Evolutionary conservation across 2,113 vertebrate genomes (phyloP), one percentile per base, ranked within the genome.

Genomic region (Microtus montanus): DNA sequence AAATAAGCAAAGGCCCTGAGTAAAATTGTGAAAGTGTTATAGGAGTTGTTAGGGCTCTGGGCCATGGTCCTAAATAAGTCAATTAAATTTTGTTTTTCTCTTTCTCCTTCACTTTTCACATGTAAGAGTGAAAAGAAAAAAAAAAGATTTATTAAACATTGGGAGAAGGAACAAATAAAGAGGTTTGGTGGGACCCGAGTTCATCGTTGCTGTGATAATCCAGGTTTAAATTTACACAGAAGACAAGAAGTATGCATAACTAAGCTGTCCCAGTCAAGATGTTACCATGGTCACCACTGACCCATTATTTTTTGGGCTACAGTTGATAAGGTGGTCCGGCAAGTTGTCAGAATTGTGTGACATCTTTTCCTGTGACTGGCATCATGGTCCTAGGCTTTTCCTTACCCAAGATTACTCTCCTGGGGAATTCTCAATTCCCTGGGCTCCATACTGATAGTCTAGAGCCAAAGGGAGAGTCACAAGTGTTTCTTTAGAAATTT

Each of bases 1-100:
- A 89, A 87, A 77, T 90, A 70, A 95, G 71, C 15, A 92, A 92
- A 71, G 64, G 13, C 33, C 28, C 66, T 49, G 49, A 89, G 28
- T 14, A 68, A 87, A 85, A 87, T 11, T 74, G 6, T 86, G 71
- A 30, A 35, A 24, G 28, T 54, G 13, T 52, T 19, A 12, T 38
- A 17, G 68, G 35, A 26, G 22, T 7, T 38, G 33, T 73, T 88
- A 33, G 68, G n/a, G n/a, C n/a, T 35, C 33, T 52, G 20, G 47
- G 47, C 47, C 66, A 52, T 22, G 5, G 44, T n/a, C 64, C 12
- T 70, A 68, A 2, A 10, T 9, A 70, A 4, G 22, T 71, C 33
- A 26, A 87, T 70, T 87, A 24, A n/a, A 70, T 44, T 30, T 84
- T 28, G 13, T 41, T 38, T 83, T 22, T 28, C 35, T 82, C 54